These are phyloP conservation scores for Eledona agricola DNA, from an alignment of 2,888 invertebrate species.

Conservation along the genomic window DNA sequence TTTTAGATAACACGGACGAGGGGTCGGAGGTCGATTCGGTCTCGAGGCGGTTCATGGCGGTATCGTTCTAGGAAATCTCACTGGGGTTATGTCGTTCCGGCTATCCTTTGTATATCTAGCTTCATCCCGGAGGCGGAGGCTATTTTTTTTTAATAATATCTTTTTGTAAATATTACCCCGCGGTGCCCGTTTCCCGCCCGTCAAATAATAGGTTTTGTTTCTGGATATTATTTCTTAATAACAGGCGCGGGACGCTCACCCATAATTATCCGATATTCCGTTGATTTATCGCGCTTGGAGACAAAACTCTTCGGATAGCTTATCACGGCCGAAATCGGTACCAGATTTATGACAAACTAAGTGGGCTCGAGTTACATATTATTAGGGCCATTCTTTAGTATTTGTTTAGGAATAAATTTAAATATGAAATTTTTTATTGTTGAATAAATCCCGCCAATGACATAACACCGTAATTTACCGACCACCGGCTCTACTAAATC, in stretches of 20 bases:
- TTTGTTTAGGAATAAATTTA: conserved; percentile 47
- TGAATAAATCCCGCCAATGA: conserved; percentile 39
- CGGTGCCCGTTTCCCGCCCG: conserved; percentile 29
- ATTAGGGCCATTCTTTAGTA: conserved; percentile 46
- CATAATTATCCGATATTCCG: conserved; percentile 33
- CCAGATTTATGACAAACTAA: conserved; percentile 49
- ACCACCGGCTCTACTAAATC: conserved; percentile 36
- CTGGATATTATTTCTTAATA: conserved; percentile 40
- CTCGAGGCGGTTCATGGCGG: conserved; percentile 39
- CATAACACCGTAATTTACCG: conserved; percentile 39
- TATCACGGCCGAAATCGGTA: conserved; percentile 37
- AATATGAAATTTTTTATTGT: conserved; percentile 40
- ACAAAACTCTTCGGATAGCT: conserved; percentile 19
- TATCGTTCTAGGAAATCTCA: conserved; percentile 46
- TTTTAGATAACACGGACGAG: conserved; percentile 39
- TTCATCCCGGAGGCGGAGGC: conserved; percentile 36
- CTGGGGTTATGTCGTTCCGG: conserved; percentile 42
- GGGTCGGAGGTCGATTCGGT: conserved; percentile 25
- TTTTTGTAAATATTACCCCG: conserved; percentile 38
- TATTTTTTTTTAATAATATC: conserved; percentile 38
- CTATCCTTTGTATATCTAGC: conserved; percentile 44
- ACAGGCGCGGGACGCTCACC: conserved; percentile 31
- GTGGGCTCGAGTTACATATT: conserved; percentile 48
- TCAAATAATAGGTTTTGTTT: conserved; percentile 37
- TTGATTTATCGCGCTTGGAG: conserved; percentile 37